Percentiles rank a stretch among this genome's conserved stretches.
phyloP scores from a whole-genome alignment of 1,140 invertebrate genomes.

The Tetragnatha versicolor region DNA sequence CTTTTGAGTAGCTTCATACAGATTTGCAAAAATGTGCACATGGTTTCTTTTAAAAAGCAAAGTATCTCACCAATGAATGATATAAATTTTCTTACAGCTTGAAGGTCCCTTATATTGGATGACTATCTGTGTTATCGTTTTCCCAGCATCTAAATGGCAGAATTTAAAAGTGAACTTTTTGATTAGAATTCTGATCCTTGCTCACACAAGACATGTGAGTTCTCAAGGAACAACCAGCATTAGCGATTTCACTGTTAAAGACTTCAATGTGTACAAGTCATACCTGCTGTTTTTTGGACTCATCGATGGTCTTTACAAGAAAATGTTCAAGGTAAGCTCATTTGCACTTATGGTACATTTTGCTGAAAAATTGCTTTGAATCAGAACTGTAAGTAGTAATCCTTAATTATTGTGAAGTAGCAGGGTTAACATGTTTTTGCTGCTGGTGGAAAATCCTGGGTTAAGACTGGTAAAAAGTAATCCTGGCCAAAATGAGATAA shows the following conservation, averaged over 20 bases:
- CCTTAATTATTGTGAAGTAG: too few species aligned
- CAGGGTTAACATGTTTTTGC: too few species aligned
- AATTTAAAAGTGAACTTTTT: conserved; percentile 74
- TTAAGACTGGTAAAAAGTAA: too few species aligned
- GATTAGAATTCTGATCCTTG: conserved; percentile 77
- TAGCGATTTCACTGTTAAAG: conserved; percentile 67
- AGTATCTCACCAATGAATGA: too few species aligned
- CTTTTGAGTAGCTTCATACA: neutral
- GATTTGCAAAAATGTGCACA: too few species aligned
- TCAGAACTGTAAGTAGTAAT: too few species aligned
- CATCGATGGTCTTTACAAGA: conserved; percentile 77
- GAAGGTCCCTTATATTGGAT: conserved; percentile 89
- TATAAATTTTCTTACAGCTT: conserved; percentile 65
- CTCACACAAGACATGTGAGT: conserved; percentile 73
- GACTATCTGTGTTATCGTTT: conserved; percentile 79
- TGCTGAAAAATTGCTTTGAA: neutral
- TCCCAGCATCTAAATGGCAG: conserved; percentile 76
- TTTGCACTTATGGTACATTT: neutral
- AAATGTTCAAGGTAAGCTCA: conserved; percentile 75
- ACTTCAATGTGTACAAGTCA: conserved; percentile 85
- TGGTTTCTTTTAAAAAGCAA: too few species aligned
- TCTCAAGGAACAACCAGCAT: conserved; percentile 59
- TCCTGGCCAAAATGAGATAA: too few species aligned
- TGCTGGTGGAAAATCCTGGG: too few species aligned
- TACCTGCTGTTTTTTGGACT: conserved; percentile 85